These are phyloP conservation scores for Anhinga rufa DNA, from an alignment of 2,113 vertebrate genomes.

Conservation along the genomic window DNA sequence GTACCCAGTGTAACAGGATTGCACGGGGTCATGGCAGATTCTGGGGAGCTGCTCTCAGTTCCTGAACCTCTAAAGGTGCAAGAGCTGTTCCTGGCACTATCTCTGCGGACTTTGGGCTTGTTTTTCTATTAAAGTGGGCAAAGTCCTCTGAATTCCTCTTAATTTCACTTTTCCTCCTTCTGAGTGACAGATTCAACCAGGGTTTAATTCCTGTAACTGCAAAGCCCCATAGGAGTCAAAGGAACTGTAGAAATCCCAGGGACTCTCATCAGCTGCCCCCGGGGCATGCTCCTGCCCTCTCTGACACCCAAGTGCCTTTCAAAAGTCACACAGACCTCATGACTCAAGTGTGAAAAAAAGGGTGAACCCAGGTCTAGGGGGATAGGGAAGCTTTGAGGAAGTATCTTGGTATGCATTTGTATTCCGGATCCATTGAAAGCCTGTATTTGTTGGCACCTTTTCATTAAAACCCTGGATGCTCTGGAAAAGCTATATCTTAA, in stretches of 20 bases:
- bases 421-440: neutral
- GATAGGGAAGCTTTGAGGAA: neutral
- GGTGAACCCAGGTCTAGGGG: neutral
- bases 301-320: neutral
- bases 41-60: neutral
- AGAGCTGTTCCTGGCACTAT: neutral
- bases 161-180: neutral
- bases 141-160: neutral
- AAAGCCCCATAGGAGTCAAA: neutral
- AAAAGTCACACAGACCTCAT: neutral
- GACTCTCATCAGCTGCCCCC: neutral
- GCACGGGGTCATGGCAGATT: neutral
- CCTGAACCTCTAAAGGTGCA: neutral
- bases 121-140: neutral
- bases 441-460: neutral
- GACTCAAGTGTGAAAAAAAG: neutral
- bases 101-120: neutral
- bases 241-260: neutral
- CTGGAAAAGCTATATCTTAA: conserved; percentile 48
- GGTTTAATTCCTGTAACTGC: neutral
- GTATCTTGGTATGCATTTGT: neutral
- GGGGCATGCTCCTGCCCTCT: neutral
- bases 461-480: conserved; percentile 22
- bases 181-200: neutral
- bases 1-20: fast-evolving